Base-by-base conservation (phyloP, 2,113 vertebrate genomes). In the Spea multiplicata region DNA sequence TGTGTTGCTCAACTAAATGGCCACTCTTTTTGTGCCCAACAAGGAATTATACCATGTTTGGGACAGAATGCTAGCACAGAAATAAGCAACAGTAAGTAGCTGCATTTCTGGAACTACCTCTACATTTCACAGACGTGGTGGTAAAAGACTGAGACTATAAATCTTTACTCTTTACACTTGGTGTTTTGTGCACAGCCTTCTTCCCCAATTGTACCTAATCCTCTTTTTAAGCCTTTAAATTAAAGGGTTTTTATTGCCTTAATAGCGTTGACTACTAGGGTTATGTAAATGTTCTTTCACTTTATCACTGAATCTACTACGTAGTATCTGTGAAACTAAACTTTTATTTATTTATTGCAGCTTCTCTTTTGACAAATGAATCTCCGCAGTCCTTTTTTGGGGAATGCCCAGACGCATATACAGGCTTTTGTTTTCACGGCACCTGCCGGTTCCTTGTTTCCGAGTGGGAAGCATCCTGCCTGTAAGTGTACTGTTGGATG, bases 381-480 rank as follows among this genome's bases (percentile, higher is more conserved):
- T 12, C 62, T 8, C 8, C 77, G 9, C 9, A 67, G 12, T 44
- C n/a, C 17, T 17, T 72, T 16, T 80, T 80, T 67, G 70, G 50
- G 4, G 44, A 73, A 13, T 80, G 77, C 49, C 77, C 77, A n/a
- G 71, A 66, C 8, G 13, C n/a, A 9, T 67, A 73, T 52, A 66
- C 48, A 10, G 16, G 44, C 10, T 80, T 49, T 13, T 80, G 77
- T 44, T 73, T 47, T 53, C 61, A 80, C 17, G 77, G 77, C 13
- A 73, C 77, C 45, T 80, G 77, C n/a, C 62, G 71, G 9, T 73
- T 80, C 52, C 16, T 80, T 9, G 1, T 80, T 67, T 59, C 71
- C 13, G 62, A 80, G 66, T 80, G 71, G 77, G 65, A 66, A 8
- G 10, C 71, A n/a, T 67, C 77, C 44, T 80, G 77, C 45, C n/a